A percentile compares a stretch with the other conserved stretches of the same genome.
phyloP scores from a whole-genome alignment of 1,140 invertebrate species.

The Maniola jurtina region DNA sequence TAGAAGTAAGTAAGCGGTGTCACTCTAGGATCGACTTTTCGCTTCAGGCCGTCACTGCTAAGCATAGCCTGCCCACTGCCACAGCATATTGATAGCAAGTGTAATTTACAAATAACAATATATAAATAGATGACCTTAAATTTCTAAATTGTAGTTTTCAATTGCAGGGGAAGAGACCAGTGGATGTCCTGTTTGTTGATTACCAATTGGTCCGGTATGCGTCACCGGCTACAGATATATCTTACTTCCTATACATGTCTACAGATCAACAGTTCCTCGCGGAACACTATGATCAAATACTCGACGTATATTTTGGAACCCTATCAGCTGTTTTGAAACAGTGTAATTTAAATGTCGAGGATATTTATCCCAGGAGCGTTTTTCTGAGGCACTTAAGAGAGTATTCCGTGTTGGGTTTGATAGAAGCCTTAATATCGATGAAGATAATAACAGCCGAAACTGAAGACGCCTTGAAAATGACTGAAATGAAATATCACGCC shows the following conservation, averaged over 20 bases:
- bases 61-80: no score
- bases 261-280: constrained; percentile 72
- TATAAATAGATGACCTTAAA: neutral
- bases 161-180: constrained; percentile 50
- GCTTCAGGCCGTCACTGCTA: no score
- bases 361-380: constrained; percentile 68
- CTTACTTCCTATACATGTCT: constrained; percentile 80
- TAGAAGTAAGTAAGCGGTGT: no score
- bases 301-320: constrained; percentile 80
- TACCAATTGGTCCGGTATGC: constrained; percentile 79
- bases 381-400: constrained; percentile 61
- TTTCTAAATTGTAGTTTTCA: constrained; percentile 18
- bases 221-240: constrained; percentile 80
- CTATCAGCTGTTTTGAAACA: constrained; percentile 60
- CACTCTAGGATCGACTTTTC: no score
- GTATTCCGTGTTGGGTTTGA: constrained; percentile 58
- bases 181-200: constrained; percentile 77
- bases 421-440: constrained; percentile 64
- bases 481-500: constrained; percentile 49
- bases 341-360: constrained; percentile 61
- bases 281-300: constrained; percentile 68
- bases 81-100: no score
- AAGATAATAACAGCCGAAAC: constrained; percentile 59
- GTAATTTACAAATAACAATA: no score
- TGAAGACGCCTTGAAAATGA: constrained; percentile 59